phyloP scores from a whole-genome alignment of 2,113 vertebrate genomes.

The Pogonocichla stellata region DNA sequence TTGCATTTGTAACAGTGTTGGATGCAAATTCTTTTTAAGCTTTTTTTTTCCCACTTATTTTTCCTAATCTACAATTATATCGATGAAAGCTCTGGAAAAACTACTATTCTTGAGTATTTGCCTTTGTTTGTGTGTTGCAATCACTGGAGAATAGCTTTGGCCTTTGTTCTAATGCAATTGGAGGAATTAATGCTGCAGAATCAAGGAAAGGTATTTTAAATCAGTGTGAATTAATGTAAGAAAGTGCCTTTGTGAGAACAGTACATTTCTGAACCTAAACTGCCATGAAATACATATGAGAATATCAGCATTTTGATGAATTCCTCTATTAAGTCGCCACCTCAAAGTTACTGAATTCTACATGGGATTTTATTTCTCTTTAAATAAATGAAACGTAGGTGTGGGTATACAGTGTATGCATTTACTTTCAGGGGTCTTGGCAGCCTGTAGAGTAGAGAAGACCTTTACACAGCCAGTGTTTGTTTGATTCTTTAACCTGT shows the following conservation, averaged over 20 bases:
- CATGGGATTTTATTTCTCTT: constrained; percentile 2
- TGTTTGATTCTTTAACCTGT: neutral
- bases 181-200: neutral
- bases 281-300: neutral
- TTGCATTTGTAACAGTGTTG: neutral
- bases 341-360: neutral
- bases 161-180: neutral
- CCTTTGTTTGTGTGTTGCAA: neutral
- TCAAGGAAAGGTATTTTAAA: neutral
- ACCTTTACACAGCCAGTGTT: neutral
- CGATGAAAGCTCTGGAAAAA: neutral
- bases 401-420: neutral
- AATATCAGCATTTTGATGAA: neutral
- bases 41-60: neutral
- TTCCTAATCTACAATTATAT: neutral
- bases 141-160: neutral
- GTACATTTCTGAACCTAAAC: neutral
- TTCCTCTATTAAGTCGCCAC: neutral
- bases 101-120: neutral
- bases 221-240: neutral
- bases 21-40: neutral
- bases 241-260: neutral
- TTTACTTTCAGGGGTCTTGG: neutral
- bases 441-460: neutral
- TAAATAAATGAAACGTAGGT: neutral